Percentiles rank a stretch among this genome's conserved stretches.
These are phyloP conservation scores for Druon quercuslanigerum DNA, from an alignment of 1,140 invertebrate species.

Conservation along the genomic window DNA sequence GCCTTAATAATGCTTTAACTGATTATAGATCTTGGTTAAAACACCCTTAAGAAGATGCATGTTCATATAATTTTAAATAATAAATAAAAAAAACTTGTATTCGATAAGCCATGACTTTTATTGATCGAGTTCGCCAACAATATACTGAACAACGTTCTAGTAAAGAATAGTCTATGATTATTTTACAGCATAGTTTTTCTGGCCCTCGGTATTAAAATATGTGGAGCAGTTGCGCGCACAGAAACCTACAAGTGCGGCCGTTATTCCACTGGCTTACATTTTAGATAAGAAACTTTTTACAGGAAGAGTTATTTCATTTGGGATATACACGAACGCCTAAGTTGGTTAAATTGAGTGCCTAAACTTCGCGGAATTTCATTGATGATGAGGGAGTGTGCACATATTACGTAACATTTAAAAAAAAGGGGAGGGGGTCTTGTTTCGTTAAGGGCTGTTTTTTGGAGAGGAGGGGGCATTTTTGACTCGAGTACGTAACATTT, in stretches of 20 bases:
- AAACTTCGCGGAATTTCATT: neutral
- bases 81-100: too few species aligned
- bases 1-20: too few species aligned
- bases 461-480: too few species aligned
- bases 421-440: too few species aligned
- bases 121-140: slow-evolving; percentile 12
- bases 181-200: slow-evolving; percentile 1
- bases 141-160: neutral
- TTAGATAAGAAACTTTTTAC: slow-evolving; percentile 22
- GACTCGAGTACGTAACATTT: too few species aligned
- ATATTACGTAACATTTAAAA: too few species aligned
- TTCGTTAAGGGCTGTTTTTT: too few species aligned
- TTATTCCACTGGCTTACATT: slow-evolving; percentile 23
- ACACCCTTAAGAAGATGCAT: too few species aligned
- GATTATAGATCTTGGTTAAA: too few species aligned
- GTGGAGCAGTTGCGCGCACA: slow-evolving; percentile 22
- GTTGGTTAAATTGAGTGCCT: neutral
- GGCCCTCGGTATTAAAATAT: neutral
- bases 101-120: neutral
- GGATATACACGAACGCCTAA: neutral
- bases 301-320: slow-evolving; percentile 1
- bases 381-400: neutral
- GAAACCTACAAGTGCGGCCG: neutral
- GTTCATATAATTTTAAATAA: too few species aligned
- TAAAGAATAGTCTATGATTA: slow-evolving; percentile 7